phyloP scores from a whole-genome alignment of 2,113 vertebrate genomes.

The Rhodinocichla rosea region DNA sequence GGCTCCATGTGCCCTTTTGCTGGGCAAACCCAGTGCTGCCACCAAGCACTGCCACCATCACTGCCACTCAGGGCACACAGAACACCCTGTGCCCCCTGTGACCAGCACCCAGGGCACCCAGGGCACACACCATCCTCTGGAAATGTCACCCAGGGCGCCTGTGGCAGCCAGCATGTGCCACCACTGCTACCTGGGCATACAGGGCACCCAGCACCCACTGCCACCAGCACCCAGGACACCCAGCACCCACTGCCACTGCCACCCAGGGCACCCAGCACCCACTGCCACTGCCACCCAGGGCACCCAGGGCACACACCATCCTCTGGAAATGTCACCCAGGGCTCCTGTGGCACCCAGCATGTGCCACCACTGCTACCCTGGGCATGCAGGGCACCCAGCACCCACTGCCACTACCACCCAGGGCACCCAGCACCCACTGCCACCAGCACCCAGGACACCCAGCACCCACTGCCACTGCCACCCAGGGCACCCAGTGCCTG shows the following conservation, averaged over 20 bases:
- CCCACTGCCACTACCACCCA: rapidly evolving
- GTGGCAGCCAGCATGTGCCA: not conserved
- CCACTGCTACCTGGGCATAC: rapidly evolving
- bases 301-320: too few species aligned
- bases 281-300: too few species aligned
- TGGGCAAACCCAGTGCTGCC: not conserved
- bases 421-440: rapidly evolving
- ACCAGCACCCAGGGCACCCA: not conserved
- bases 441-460: too few species aligned
- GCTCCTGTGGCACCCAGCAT: not conserved
- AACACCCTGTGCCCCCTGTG: not conserved
- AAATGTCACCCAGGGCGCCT: too few species aligned
- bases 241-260: not conserved
- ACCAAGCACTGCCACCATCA: not conserved
- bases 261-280: too few species aligned
- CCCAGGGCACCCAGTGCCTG: not conserved
- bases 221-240: not conserved
- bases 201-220: not conserved
- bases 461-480: not conserved
- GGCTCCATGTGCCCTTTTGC: rapidly evolving
- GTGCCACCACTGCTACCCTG: too few species aligned
- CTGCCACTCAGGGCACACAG: rapidly evolving
- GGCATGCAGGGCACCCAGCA: not conserved
- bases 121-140: not conserved
- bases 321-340: too few species aligned